phyloP scores from a whole-genome alignment of 2,113 vertebrate species.

The Amblyopsis rosae region DNA sequence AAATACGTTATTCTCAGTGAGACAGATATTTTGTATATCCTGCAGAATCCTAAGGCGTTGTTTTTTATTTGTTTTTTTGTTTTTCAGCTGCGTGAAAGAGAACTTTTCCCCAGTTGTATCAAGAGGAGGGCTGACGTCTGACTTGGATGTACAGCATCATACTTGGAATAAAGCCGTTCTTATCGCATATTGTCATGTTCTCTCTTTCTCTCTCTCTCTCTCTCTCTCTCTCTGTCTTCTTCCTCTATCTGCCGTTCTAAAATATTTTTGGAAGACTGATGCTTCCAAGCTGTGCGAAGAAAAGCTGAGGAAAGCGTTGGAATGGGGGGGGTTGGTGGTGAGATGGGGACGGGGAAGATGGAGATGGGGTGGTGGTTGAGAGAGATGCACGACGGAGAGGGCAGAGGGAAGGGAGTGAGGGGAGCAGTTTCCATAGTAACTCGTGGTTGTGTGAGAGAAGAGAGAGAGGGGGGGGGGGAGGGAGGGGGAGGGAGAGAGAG shows the following conservation, averaged over 20 bases:
- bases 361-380: not conserved
- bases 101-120: no score
- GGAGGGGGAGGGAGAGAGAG: constrained; percentile 13
- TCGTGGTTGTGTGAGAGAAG: constrained; percentile 33
- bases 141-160: no score
- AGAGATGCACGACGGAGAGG: constrained; percentile 7
- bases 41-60: not conserved
- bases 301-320: not conserved
- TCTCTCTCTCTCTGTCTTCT: constrained; percentile 25
- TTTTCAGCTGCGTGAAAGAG: not conserved
- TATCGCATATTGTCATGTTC: not conserved
- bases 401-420: constrained; percentile 15
- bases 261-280: constrained; percentile 37
- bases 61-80: no score
- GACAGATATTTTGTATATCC: not conserved
- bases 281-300: constrained; percentile 1
- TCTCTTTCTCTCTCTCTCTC: not conserved
- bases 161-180: no score
- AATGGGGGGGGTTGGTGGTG: not conserved
- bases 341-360: constrained; percentile 11
- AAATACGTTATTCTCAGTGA: not conserved
- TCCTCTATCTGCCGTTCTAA: constrained; percentile 21
- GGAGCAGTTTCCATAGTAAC: constrained; percentile 63
- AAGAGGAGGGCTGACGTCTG: no score
- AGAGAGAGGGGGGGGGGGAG: constrained; percentile 10